Evolutionary conservation across 2,797 vertebrate species (phyloP).

Genomic region (Falco naumanni): DNA sequence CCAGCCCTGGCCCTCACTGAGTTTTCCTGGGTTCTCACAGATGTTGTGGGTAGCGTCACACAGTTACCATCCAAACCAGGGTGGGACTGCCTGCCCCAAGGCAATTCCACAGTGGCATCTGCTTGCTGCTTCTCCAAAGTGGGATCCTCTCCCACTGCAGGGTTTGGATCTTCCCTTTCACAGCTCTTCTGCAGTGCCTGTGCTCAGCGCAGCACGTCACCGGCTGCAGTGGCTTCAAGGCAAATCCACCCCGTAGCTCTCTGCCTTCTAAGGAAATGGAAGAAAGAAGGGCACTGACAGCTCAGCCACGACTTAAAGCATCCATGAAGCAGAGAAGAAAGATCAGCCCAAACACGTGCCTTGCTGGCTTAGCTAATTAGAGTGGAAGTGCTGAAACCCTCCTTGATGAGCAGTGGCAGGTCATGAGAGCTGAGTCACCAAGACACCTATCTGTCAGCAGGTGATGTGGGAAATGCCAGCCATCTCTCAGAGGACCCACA

Average conservation of each 20-base stretch:
- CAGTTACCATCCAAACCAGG: background rate
- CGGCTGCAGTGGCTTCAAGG: background rate
- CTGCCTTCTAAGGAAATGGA: background rate
- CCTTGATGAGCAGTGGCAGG: background rate
- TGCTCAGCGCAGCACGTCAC: background rate
- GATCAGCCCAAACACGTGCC: background rate
- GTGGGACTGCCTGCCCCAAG: background rate
- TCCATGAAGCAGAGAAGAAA: background rate
- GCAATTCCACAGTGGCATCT: background rate
- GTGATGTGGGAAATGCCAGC: background rate
- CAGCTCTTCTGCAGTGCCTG: background rate
- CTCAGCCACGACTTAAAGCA: background rate
- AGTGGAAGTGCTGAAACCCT: background rate
- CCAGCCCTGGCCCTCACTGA: background rate
- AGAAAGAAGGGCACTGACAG: background rate
- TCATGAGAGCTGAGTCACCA: slow-evolving; percentile 20
- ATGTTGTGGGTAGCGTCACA: background rate
- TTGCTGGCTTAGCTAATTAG: background rate
- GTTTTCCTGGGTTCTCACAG: background rate
- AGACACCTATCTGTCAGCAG: background rate
- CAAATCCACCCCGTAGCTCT: background rate
- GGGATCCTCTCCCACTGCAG: background rate
- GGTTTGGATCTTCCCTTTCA: background rate
- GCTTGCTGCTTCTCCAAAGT: background rate
- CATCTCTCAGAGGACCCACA: background rate